Percentiles rank a stretch among this genome's conserved stretches.
phyloP scores from a whole-genome alignment of 2,888 invertebrate species.

The Yponomeuta sedellus region DNA sequence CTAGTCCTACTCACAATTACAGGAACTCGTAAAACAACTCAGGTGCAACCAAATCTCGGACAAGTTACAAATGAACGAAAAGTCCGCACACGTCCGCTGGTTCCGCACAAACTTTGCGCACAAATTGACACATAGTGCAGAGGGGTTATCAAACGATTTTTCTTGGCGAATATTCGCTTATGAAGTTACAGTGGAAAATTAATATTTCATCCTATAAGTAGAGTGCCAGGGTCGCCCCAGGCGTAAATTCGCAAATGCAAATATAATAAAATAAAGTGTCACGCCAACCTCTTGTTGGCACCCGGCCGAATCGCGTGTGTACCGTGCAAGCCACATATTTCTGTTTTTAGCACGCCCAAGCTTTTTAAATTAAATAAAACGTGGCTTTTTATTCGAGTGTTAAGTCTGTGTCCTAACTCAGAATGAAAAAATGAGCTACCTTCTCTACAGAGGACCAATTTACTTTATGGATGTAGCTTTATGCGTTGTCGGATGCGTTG shows the following conservation, averaged over 20 bases:
- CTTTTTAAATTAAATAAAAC: conserved; percentile 11
- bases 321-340: conserved; percentile 10
- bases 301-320: conserved; percentile 17
- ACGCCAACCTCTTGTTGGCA: conserved; percentile 23
- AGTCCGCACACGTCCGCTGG: not conserved
- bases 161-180: not conserved
- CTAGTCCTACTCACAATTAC: not conserved
- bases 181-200: conserved; percentile 10
- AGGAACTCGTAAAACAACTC: not conserved
- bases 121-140: not conserved
- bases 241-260: conserved; percentile 19
- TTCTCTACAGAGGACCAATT: not conserved
- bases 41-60: not conserved
- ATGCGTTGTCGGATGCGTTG: not conserved
- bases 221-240: not conserved
- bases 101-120: not conserved
- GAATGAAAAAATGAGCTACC: not conserved
- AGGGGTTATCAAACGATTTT: not conserved
- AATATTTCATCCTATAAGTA: conserved; percentile 2
- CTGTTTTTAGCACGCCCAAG: conserved; percentile 1
- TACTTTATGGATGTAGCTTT: not conserved
- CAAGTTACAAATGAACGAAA: not conserved
- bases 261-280: conserved; percentile 26
- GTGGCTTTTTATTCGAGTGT: not conserved
- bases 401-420: conserved; percentile 5